Base-by-base conservation (phyloP, 2,888 invertebrate genomes). In the Melipona beecheii region DNA sequence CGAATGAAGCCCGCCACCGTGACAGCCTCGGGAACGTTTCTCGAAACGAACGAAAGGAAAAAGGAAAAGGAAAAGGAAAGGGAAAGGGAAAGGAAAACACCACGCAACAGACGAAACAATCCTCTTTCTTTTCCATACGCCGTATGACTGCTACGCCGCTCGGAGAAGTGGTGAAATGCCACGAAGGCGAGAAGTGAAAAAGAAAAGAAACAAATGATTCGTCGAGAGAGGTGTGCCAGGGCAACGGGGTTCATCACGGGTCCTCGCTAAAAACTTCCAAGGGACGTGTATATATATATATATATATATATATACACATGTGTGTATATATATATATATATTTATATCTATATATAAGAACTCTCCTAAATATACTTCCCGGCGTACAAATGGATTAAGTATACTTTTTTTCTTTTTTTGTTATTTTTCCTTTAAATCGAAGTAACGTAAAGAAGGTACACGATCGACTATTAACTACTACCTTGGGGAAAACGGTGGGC, bases 371-470 rank as follows among this genome's bases (percentile, higher is more conserved):
- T 84, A 89, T 81, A 86, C 79, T 84, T 84, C 86, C 86, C 90
- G 86, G 68, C 79, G 84, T 80, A 82, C 75, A 76, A 76, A 73
- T 80, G 78, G 85, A 88, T 90, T 90, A 90, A 52, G 54, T 70
- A 54, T 74, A 17, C 15, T 73, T 76, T 43, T 43, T 43, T 43
- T 11, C 11, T 43, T 9, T 52, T 52, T 52, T 52, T 52, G 43
- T 43, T 43, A 43, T 52, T 52, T 52, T 52, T 52, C 50, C 21
- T 52, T 79, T 77, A 84, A 90, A 89, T 90, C 86, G 88, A 89
- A 87, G 79, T 90, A 90, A 89, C 85, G 81, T 85, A 90, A 90
- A 89, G 84, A 89, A 89, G 90, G 88, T 89, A 90, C 87, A 90
- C 82, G 84, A 90, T 91, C 86, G 89, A 90, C 90, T 90, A 91